phyloP scores from a whole-genome alignment of 2,797 vertebrate genomes.

The Centropyge bicolor region DNA sequence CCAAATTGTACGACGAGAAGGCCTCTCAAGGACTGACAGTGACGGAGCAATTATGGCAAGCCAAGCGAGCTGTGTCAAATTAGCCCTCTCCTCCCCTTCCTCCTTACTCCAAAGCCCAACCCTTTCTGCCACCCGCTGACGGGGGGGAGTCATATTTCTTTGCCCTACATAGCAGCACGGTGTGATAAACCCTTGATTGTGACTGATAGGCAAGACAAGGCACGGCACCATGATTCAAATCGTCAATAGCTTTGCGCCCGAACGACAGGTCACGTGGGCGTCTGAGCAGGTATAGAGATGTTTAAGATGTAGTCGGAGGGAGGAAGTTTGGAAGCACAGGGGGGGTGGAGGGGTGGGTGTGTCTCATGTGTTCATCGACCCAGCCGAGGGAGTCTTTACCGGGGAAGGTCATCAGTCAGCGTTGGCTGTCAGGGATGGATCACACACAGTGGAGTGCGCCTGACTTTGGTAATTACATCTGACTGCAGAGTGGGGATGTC shows the following conservation, averaged over 20 bases:
- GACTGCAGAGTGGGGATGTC: conserved; percentile 98
- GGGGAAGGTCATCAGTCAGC: conserved; percentile 99
- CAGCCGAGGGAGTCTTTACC: conserved; percentile 87
- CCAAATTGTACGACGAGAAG: conserved; percentile 97
- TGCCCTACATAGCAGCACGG: conserved; percentile 86
- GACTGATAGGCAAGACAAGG: conserved; percentile 93
- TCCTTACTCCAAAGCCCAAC: conserved; percentile 63
- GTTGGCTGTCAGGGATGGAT: conserved; percentile 93
- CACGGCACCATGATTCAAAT: conserved; percentile 90
- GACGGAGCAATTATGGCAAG: conserved; percentile 99
- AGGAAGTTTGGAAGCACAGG: conserved; percentile 38
- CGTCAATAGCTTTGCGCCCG: conserved; percentile 92
- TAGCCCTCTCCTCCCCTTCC: conserved; percentile 85
- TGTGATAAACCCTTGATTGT: conserved; percentile 95
- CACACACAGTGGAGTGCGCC: conserved; percentile 90
- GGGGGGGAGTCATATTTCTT: conserved; percentile 95
- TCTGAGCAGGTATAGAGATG: conserved; percentile 60
- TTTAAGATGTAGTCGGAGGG: conserved; percentile 26
- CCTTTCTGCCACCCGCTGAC: conserved; percentile 78
- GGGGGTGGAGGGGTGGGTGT: conserved; percentile 68
- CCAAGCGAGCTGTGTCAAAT: conserved; percentile 99
- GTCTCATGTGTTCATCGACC: conserved; percentile 89
- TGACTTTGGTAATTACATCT: conserved; percentile 98
- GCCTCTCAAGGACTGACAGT: conserved; percentile 94
- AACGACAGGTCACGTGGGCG: conserved; percentile 87